Conservation (phyloP, 2,888 invertebrate genomes). For the Hemicrepidius hirtus region DNA sequence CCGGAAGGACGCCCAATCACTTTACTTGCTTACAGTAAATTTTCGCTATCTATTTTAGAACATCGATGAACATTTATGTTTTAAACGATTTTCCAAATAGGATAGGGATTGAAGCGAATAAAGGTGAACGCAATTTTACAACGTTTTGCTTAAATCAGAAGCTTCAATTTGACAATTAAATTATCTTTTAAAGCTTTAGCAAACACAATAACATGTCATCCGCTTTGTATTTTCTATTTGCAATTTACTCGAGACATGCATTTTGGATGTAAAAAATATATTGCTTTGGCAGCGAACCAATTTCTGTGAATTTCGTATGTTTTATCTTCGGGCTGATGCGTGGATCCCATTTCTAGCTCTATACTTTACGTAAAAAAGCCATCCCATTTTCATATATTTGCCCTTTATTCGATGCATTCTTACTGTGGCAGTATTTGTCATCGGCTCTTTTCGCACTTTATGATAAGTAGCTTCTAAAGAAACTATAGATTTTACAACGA, state of each 20-base stretch:
- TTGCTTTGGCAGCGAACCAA: constrained; percentile 70
- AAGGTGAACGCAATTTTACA: background rate
- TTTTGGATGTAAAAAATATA: constrained; percentile 64
- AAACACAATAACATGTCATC: constrained; percentile 21
- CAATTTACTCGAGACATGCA: constrained; percentile 58
- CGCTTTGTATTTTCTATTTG: constrained; percentile 51
- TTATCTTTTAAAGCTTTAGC: background rate
- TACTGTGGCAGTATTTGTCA: constrained; percentile 62
- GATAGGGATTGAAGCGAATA: background rate
- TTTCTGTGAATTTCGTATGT: constrained; percentile 69
- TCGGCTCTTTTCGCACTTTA: constrained; percentile 58
- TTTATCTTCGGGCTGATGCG: constrained; percentile 70
- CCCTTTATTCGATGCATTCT: constrained; percentile 67
- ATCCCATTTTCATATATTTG: constrained; percentile 71
- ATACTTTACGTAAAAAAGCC: constrained; percentile 69
- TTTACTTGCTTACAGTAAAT: constrained; percentile 61
- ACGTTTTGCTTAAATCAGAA: background rate
- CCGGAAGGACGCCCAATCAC: constrained; percentile 66
- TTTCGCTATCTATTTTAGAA: constrained; percentile 53
- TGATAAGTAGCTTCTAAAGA: constrained; percentile 45
- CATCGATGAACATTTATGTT: constrained; percentile 34
- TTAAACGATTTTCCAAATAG: constrained; percentile 29
- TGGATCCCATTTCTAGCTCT: constrained; percentile 68
- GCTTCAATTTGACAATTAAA: constrained; percentile 27
- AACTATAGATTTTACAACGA: constrained; percentile 20